These are phyloP conservation scores for Naja naja DNA, from an alignment of 2,113 vertebrate species.

Conservation along the genomic window DNA sequence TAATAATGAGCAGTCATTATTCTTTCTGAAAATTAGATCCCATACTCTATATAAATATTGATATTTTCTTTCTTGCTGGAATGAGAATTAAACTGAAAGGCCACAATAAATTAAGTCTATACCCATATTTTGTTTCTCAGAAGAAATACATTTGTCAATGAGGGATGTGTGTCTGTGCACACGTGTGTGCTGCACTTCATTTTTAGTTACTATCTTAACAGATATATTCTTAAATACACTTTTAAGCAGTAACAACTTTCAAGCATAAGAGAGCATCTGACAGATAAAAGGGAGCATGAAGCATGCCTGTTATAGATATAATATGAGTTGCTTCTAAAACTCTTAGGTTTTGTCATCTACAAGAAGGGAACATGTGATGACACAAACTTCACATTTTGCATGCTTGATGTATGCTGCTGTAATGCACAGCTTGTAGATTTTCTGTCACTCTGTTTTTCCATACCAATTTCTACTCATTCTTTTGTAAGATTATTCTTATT, in stretches of 20 bases:
- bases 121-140: background rate
- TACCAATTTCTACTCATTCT: background rate
- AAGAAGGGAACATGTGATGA: background rate
- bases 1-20: background rate
- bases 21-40: background rate
- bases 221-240: background rate
- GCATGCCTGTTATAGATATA: background rate
- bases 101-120: background rate
- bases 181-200: background rate
- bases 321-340: background rate
- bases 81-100: background rate
- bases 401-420: background rate
- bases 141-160: background rate
- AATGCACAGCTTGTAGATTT: background rate
- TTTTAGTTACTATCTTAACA: background rate
- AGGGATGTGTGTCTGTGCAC: background rate
- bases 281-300: background rate
- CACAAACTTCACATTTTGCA: background rate
- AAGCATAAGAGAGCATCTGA: background rate
- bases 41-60: background rate
- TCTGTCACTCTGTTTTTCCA: background rate
- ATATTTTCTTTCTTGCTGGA: background rate
- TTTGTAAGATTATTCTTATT: background rate
- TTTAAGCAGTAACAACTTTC: background rate
- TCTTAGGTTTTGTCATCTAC: background rate